Conservation (phyloP, 2,888 invertebrate genomes). For the Biston betularia region DNA sequence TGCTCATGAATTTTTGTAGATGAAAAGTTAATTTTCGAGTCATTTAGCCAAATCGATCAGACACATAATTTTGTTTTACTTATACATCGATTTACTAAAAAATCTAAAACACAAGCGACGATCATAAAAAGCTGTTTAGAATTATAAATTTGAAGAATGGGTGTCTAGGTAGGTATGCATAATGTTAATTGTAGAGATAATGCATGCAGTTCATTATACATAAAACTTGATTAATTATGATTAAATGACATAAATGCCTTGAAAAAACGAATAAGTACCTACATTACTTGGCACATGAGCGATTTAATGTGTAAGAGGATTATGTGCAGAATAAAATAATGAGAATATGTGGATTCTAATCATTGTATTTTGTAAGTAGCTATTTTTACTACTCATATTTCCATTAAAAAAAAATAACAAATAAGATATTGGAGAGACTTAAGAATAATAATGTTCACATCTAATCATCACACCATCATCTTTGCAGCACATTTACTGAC, state of each 20-base stretch:
- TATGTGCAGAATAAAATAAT: constrained; percentile 38
- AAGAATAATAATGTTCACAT: too few species aligned
- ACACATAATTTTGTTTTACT: too few species aligned
- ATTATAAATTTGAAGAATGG: too few species aligned
- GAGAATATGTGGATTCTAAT: constrained; percentile 53
- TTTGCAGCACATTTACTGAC: constrained; percentile 43
- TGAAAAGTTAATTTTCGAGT: too few species aligned
- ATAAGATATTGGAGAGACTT: too few species aligned
- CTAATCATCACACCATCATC: neutral
- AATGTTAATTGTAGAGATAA: neutral
- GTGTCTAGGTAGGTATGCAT: too few species aligned
- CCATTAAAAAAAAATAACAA: too few species aligned
- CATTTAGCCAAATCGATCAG: too few species aligned
- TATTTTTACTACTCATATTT: neutral
- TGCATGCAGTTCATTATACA: neutral
- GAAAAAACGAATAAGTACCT: neutral
- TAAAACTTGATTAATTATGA: constrained; percentile 13
- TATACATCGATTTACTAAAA: too few species aligned
- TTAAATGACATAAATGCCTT: constrained; percentile 3
- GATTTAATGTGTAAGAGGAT: neutral
- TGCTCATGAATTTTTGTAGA: too few species aligned
- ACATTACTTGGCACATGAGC: neutral
- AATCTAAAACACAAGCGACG: too few species aligned
- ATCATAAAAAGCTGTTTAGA: too few species aligned
- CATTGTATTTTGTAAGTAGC: constrained; percentile 56